phyloP scores from a whole-genome alignment of 2,888 invertebrate species.

The Philaethria dido region DNA sequence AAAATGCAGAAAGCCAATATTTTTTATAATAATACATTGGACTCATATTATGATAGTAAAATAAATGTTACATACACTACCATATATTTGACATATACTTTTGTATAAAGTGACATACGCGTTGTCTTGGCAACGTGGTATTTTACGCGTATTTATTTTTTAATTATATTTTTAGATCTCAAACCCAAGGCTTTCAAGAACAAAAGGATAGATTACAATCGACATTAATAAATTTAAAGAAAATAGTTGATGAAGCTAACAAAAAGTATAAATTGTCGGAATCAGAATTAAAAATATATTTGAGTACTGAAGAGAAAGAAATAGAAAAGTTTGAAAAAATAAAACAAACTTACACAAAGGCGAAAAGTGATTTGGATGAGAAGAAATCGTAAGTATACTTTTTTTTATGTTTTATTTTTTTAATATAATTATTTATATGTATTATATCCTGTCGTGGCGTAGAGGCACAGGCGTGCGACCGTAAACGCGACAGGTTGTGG shows the following conservation, averaged over 20 bases:
- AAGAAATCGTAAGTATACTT: constrained; percentile 66
- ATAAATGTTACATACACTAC: too few relatives aligned
- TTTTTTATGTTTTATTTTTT: background rate
- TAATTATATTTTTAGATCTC: constrained; percentile 61
- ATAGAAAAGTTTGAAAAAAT: constrained; percentile 86
- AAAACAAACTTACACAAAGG: constrained; percentile 73
- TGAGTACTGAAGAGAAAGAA: constrained; percentile 85
- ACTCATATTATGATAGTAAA: too few relatives aligned
- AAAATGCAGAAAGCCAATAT: too few relatives aligned
- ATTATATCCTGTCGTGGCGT: too few relatives aligned
- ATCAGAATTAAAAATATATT: constrained; percentile 91
- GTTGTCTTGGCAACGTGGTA: too few relatives aligned
- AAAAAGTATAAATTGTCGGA: constrained; percentile 84
- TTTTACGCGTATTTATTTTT: background rate
- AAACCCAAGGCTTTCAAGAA: constrained; percentile 88
- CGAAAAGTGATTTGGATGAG: constrained; percentile 75
- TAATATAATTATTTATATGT: too few relatives aligned
- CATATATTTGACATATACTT: too few relatives aligned
- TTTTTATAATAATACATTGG: too few relatives aligned
- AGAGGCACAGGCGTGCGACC: too few relatives aligned
- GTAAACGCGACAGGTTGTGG: too few relatives aligned
- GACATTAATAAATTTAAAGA: constrained; percentile 87
- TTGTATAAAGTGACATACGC: too few relatives aligned
- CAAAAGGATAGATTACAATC: constrained; percentile 88
- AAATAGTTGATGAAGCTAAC: constrained; percentile 88